Conservation (phyloP, 2,113 vertebrate genomes). For the Pandion haliaetus region DNA sequence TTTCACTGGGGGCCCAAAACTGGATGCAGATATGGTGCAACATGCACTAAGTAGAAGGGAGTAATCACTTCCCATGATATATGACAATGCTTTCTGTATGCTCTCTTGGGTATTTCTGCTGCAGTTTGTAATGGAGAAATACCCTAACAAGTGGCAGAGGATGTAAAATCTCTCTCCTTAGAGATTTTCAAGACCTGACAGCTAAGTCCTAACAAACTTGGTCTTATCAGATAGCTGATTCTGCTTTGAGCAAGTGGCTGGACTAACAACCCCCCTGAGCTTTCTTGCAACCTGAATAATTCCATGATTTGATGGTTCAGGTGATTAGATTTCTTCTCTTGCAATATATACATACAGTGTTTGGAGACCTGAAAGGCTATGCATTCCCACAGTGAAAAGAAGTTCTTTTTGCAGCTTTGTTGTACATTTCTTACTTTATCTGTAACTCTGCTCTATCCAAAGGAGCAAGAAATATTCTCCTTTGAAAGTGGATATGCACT, state of each 20-base stretch:
- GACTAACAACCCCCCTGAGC: background rate
- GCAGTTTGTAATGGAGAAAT: background rate
- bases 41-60: background rate
- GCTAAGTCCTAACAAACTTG: background rate
- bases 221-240: background rate
- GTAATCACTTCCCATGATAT: background rate
- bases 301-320: background rate
- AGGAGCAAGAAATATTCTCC: background rate
- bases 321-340: background rate
- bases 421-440: background rate
- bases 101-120: background rate
- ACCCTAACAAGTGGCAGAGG: background rate
- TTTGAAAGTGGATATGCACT: background rate
- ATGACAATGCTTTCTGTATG: background rate
- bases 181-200: background rate
- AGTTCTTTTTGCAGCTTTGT: background rate
- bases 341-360: background rate
- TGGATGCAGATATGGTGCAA: background rate
- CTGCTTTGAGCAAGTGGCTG: background rate
- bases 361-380: background rate
- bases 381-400: background rate
- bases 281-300: background rate
- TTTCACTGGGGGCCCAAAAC: background rate
- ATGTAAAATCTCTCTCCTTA: background rate
- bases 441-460: background rate